Evolutionary conservation across 2,113 vertebrate genomes (phyloP).

Genomic region (Lichenostomus cassidix): DNA sequence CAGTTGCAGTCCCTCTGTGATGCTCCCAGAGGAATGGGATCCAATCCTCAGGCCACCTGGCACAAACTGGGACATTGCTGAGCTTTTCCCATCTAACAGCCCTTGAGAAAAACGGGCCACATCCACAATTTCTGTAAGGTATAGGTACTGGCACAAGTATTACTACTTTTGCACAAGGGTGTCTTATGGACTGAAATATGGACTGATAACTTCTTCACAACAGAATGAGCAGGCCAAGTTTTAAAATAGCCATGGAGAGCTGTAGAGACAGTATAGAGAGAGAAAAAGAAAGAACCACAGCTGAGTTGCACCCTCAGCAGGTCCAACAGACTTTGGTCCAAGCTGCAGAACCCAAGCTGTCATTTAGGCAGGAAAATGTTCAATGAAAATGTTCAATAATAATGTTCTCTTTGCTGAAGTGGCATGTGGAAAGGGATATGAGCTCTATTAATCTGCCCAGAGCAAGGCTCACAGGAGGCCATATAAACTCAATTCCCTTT

Average conservation of each 20-base stretch:
- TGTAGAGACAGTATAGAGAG: too few species aligned
- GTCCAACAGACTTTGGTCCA: not conserved
- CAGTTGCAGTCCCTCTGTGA: not conserved
- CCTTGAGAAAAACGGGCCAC: not conserved
- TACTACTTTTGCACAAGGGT: not conserved
- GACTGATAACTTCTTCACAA: not conserved
- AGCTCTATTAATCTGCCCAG: not conserved
- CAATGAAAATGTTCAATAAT: not conserved
- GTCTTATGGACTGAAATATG: not conserved
- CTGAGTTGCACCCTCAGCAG: not conserved
- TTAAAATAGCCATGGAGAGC: not conserved
- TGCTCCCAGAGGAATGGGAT: not conserved
- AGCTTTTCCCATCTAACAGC: not conserved
- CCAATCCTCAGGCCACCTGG: fast-evolving
- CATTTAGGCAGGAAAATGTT: not conserved
- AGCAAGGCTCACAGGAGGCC: not conserved
- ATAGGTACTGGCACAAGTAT: not conserved
- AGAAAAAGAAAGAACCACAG: not conserved
- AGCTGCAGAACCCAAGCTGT: not conserved
- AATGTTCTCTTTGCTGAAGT: not conserved
- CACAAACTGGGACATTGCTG: not conserved
- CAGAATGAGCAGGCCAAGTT: not conserved
- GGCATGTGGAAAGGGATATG: fast-evolving
- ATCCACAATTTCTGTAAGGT: not conserved
- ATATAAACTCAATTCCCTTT: not conserved